Conservation (phyloP, 2,888 invertebrate genomes). For the Papilio demoleus region DNA sequence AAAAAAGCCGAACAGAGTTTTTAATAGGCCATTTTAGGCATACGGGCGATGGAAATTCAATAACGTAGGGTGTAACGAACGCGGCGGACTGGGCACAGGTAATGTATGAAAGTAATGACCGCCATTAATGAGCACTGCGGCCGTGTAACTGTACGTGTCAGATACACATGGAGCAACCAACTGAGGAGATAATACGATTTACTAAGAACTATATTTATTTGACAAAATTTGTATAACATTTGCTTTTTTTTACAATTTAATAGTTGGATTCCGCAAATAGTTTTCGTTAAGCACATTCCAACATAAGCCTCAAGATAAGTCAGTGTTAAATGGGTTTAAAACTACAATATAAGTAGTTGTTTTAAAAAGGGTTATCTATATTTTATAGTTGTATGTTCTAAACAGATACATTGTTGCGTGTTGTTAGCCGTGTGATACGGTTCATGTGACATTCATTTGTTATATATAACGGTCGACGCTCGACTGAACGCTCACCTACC, state of each 20-base stretch:
- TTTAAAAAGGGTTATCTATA: not conserved
- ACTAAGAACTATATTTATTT: too few species aligned
- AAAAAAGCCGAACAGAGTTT: conserved; percentile 16
- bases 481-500: conserved; percentile 30
- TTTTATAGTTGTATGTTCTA: conserved; percentile 40
- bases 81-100: conserved; percentile 21
- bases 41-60: conserved; percentile 36
- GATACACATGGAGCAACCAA: conserved; percentile 13
- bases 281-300: too few species aligned
- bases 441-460: conserved; percentile 52
- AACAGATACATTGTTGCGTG: conserved; percentile 45
- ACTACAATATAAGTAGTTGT: too few species aligned
- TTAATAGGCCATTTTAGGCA: conserved; percentile 35
- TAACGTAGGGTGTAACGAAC: conserved; percentile 27
- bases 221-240: too few species aligned
- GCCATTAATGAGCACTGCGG: conserved; percentile 31
- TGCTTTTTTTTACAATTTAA: too few species aligned
- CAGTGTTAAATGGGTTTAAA: too few species aligned
- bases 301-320: too few species aligned
- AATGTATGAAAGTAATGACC: conserved; percentile 35
- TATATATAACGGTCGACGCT: conserved; percentile 44
- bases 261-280: too few species aligned
- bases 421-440: conserved; percentile 62
- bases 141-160: conserved; percentile 36
- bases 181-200: too few species aligned